Conservation (phyloP, 1,140 invertebrate species). For the Drosophila nigrodunni region DNA sequence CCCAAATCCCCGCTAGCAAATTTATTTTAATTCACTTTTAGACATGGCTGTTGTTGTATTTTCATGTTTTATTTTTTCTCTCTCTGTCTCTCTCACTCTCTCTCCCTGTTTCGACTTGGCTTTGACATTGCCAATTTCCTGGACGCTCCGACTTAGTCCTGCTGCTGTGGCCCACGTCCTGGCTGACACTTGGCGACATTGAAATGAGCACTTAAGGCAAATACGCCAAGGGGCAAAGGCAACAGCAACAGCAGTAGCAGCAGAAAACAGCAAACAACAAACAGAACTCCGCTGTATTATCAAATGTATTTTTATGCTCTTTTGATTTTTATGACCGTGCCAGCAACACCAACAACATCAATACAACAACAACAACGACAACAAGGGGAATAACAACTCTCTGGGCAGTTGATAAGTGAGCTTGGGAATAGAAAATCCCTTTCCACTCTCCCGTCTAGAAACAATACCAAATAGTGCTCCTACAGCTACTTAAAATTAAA, state of each 20-base stretch:
- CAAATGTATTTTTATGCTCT: conserved; percentile 84
- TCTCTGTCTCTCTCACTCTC: background rate
- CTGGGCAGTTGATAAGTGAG: conserved; percentile 70
- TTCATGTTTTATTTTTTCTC: conserved; percentile 26
- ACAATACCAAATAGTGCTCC: conserved; percentile 46
- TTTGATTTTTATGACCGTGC: conserved; percentile 79
- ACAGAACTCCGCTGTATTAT: conserved; percentile 70
- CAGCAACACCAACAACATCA: conserved; percentile 46
- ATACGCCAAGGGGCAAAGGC: conserved; percentile 58
- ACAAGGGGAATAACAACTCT: conserved; percentile 48
- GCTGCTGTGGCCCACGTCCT: conserved; percentile 62
- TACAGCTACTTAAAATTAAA: conserved; percentile 79
- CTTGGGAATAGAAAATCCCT: conserved; percentile 45
- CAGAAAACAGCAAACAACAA: conserved; percentile 52
- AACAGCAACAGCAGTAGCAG: background rate
- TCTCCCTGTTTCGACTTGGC: conserved; percentile 39
- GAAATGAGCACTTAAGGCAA: conserved; percentile 82
- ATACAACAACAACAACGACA: conserved; percentile 41
- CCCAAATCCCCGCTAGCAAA: conserved; percentile 81
- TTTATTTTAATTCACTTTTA: conserved; percentile 84
- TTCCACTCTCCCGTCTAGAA: conserved; percentile 11
- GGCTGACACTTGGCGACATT: conserved; percentile 79
- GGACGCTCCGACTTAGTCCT: conserved; percentile 33
- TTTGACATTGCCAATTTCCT: conserved; percentile 80
- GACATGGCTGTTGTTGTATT: conserved; percentile 52